A percentile compares a stretch with the other conserved stretches of the same genome.
Conservation (phyloP, 1,140 invertebrate species). For the Geopemphigus sp. region DNA sequence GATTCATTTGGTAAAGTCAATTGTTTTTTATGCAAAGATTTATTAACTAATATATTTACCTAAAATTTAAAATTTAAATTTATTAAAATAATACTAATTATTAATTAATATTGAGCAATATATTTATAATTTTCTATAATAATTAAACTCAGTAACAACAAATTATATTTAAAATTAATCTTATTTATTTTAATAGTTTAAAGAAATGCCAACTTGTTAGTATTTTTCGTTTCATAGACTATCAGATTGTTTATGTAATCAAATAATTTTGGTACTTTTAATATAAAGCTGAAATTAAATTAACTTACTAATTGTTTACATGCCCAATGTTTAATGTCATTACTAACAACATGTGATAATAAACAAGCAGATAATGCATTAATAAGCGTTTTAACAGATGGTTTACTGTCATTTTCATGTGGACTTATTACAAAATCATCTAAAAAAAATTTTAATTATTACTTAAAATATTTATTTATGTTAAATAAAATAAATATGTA, state of each 20-base stretch:
- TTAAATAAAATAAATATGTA: not conserved
- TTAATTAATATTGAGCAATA: too few species aligned
- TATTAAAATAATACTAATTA: too few species aligned
- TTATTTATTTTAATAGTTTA: too few species aligned
- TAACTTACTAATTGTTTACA: conserved; percentile 60
- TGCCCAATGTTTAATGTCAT: conserved; percentile 63
- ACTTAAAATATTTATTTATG: not conserved
- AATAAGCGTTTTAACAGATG: conserved; percentile 56
- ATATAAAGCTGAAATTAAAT: too few species aligned
- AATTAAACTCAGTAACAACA: too few species aligned
- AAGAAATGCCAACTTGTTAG: too few species aligned
- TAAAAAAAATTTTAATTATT: not conserved
- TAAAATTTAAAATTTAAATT: not conserved
- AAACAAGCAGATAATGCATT: conserved; percentile 66
- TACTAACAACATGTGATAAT: conserved; percentile 59
- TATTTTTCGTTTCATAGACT: too few species aligned
- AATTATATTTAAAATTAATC: too few species aligned
- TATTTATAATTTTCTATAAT: too few species aligned
- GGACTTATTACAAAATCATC: not conserved
- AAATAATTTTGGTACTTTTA: too few species aligned
- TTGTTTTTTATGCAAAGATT: conserved; percentile 32
- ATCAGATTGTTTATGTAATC: too few species aligned
- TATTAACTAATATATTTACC: conserved; percentile 42
- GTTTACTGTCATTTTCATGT: conserved; percentile 24
- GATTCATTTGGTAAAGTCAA: conserved; percentile 30